Evolutionary conservation across 2,888 invertebrate genomes (phyloP).

Genomic region (Folsomia manolachei): DNA sequence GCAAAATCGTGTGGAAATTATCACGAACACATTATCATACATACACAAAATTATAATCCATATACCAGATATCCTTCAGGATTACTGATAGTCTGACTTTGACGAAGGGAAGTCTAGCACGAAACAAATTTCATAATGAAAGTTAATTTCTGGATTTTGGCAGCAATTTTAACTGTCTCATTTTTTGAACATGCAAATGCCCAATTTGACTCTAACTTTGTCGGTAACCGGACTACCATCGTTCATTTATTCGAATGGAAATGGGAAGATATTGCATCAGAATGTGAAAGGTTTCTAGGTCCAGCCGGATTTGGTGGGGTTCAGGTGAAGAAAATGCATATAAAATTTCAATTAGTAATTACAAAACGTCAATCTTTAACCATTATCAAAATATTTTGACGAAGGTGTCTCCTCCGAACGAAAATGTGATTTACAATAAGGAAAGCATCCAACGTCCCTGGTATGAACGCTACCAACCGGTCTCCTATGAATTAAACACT

Average conservation of each 20-base stretch:
- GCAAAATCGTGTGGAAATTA: too few relatives aligned
- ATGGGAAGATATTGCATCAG: constrained; percentile 67
- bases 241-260: constrained; percentile 72
- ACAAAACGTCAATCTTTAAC: too few relatives aligned
- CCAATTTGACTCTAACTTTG: constrained; percentile 37
- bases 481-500: constrained; percentile 56
- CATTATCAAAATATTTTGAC: too few relatives aligned
- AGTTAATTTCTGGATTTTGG: not conserved
- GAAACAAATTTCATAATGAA: too few relatives aligned
- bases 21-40: too few relatives aligned
- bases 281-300: constrained; percentile 68
- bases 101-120: too few relatives aligned
- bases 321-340: constrained; percentile 57
- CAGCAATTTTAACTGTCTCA: not conserved
- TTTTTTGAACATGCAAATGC: not conserved
- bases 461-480: constrained; percentile 51
- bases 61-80: too few relatives aligned
- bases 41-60: too few relatives aligned
- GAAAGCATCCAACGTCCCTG: constrained; percentile 56
- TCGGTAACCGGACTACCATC: constrained; percentile 52
- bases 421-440: constrained; percentile 72
- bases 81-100: too few relatives aligned
- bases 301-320: constrained; percentile 68
- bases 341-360: not conserved
- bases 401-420: constrained; percentile 64